These are phyloP conservation scores for Myotis davidii DNA, from an alignment of 2,113 vertebrate genomes.

Conservation along the genomic window DNA sequence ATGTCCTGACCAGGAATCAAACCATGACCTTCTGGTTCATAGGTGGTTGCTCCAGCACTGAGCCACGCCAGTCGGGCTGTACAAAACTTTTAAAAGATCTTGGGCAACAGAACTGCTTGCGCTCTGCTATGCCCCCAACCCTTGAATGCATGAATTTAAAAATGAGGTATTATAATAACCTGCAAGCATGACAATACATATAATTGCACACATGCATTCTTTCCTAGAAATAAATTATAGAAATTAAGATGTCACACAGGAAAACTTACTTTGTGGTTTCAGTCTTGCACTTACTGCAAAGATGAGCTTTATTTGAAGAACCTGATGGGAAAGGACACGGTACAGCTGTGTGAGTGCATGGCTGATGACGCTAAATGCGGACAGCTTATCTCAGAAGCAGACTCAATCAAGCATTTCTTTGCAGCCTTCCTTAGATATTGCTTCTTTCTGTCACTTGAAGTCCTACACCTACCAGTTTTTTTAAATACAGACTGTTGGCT, in stretches of 20 bases:
- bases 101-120: neutral
- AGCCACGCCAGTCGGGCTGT: too few species aligned
- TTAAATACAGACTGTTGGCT: neutral
- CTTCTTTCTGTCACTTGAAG: neutral
- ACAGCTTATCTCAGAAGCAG: rapidly evolving
- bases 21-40: too few species aligned
- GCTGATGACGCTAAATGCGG: too few species aligned
- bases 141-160: neutral
- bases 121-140: neutral
- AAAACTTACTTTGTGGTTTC: neutral
- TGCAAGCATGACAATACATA: neutral
- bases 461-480: neutral
- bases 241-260: neutral
- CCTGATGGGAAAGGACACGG: rapidly evolving
- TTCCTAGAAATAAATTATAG: conserved; percentile 12
- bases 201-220: neutral
- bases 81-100: neutral
- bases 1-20: too few species aligned
- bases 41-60: too few species aligned
- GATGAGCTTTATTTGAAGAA: neutral
- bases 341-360: neutral
- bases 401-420: neutral
- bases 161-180: neutral
- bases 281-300: neutral
- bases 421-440: neutral